Percentiles rank a stretch among this genome's conserved stretches.
These are phyloP conservation scores for Microctonus aethiopoides DNA, from an alignment of 2,888 invertebrate genomes.

Conservation along the genomic window DNA sequence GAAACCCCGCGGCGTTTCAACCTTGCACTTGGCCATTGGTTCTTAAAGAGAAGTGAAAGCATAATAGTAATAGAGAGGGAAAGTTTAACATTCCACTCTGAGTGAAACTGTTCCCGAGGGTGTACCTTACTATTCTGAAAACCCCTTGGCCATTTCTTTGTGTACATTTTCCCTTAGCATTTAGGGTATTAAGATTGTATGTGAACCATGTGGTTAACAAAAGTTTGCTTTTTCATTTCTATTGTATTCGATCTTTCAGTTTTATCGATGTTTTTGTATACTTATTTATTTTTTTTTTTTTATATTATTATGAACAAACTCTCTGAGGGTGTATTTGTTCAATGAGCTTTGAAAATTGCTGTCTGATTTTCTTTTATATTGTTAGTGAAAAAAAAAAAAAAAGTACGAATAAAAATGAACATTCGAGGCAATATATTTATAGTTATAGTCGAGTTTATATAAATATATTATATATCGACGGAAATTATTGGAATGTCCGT, in stretches of 20 bases:
- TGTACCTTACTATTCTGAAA: slow-evolving; percentile 12
- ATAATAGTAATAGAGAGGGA: background rate
- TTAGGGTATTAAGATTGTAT: slow-evolving; percentile 24
- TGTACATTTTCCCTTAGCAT: slow-evolving; percentile 22
- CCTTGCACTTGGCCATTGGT: slow-evolving; percentile 32
- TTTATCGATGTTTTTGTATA: slow-evolving; percentile 3
- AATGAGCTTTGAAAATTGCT: background rate
- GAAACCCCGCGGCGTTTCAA: slow-evolving; percentile 29
- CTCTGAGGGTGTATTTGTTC: background rate
- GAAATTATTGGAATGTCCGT: slow-evolving; percentile 32
- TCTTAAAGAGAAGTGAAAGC: slow-evolving; percentile 8
- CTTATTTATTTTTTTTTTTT: background rate
- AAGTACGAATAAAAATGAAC: slow-evolving; percentile 5
- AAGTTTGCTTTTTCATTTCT: background rate
- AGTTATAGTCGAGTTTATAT: background rate
- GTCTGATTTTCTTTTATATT: background rate
- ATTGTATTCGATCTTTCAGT: background rate
- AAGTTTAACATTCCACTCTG: slow-evolving; percentile 22
- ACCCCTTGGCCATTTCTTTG: slow-evolving; percentile 26
- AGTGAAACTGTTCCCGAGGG: slow-evolving; percentile 26
- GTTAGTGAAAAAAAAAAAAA: background rate
- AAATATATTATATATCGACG: slow-evolving; percentile 3
- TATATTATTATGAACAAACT: background rate
- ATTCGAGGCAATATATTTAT: slow-evolving; percentile 2
- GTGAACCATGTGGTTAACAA: slow-evolving; percentile 13